phyloP scores from a whole-genome alignment of 1,140 invertebrate species.

The Drosophila subobscura region DNA sequence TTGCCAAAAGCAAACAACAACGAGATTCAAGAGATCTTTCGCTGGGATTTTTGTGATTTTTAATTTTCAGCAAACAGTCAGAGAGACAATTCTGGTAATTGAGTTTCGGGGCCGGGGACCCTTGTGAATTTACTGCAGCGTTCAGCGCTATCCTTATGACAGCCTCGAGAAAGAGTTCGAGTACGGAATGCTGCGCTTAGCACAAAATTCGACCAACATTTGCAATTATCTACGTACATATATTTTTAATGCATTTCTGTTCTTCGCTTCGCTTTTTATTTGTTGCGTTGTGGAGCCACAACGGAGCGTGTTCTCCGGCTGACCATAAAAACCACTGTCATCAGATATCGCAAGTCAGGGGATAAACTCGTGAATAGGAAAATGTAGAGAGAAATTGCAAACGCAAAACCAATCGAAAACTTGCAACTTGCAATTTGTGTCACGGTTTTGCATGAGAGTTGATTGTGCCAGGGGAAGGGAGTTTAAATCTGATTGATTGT shows the following conservation, averaged over 20 bases:
- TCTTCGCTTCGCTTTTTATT: slow-evolving; percentile 18
- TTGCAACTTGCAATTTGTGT: slow-evolving; percentile 24
- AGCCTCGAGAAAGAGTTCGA: slow-evolving; percentile 13
- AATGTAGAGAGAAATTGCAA: slow-evolving; percentile 45
- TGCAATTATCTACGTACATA: neutral
- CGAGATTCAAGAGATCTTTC: slow-evolving; percentile 39
- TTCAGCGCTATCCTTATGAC: slow-evolving; percentile 18
- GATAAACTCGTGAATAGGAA: slow-evolving; percentile 13
- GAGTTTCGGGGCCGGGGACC: slow-evolving; percentile 42
- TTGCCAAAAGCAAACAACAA: slow-evolving; percentile 55
- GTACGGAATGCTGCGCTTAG: slow-evolving; percentile 25
- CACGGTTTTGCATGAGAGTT: neutral
- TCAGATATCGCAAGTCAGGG: slow-evolving; percentile 32
- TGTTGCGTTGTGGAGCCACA: slow-evolving; percentile 22
- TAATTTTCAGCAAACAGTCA: slow-evolving; percentile 44
- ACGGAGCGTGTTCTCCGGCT: slow-evolving; percentile 33
- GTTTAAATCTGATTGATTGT: slow-evolving; percentile 33
- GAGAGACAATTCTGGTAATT: slow-evolving; percentile 50
- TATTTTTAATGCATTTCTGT: slow-evolving; percentile 31
- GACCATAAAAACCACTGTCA: slow-evolving; percentile 52
- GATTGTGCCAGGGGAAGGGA: neutral
- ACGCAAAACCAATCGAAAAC: slow-evolving; percentile 25
- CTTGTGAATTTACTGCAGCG: slow-evolving; percentile 49
- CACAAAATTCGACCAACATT: slow-evolving; percentile 38
- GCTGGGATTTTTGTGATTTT: slow-evolving; percentile 51